Evolutionary conservation across 2,113 vertebrate species (phyloP).

Genomic region (Zonotrichia leucophrys): DNA sequence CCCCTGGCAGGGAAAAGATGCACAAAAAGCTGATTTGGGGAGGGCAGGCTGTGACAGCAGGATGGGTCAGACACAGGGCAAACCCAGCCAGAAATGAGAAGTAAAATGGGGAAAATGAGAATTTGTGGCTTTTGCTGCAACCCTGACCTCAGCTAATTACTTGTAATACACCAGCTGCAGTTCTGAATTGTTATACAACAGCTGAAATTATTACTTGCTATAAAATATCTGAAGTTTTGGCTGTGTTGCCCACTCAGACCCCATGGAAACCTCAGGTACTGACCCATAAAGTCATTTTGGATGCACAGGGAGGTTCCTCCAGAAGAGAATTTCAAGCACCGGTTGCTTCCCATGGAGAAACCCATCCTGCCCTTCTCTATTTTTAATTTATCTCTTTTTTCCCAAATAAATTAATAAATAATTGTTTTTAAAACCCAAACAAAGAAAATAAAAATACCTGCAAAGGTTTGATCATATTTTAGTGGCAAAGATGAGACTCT

Average conservation of each 20-base stretch:
- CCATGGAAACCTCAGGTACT: fast-evolving
- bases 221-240: not conserved
- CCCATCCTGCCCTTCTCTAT: not conserved
- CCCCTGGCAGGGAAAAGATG: not conserved
- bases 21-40: not conserved
- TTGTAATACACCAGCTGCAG: not conserved
- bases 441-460: not conserved
- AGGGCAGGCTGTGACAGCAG: not conserved
- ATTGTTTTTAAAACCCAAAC: fast-evolving
- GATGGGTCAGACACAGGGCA: not conserved
- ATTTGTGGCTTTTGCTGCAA: not conserved
- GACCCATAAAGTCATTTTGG: not conserved
- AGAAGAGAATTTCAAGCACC: not conserved
- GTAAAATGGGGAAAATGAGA: not conserved
- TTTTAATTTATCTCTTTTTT: not conserved
- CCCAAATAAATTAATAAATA: not conserved
- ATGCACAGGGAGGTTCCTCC: not conserved
- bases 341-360: not conserved
- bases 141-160: not conserved
- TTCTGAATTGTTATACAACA: fast-evolving
- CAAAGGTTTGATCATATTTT: not conserved
- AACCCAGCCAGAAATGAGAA: fast-evolving
- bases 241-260: not conserved
- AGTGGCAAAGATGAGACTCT: not conserved
- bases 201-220: not conserved